Evolutionary conservation across 2,797 vertebrate species (phyloP).

Genomic region (Neosilurus hyrtlii): DNA sequence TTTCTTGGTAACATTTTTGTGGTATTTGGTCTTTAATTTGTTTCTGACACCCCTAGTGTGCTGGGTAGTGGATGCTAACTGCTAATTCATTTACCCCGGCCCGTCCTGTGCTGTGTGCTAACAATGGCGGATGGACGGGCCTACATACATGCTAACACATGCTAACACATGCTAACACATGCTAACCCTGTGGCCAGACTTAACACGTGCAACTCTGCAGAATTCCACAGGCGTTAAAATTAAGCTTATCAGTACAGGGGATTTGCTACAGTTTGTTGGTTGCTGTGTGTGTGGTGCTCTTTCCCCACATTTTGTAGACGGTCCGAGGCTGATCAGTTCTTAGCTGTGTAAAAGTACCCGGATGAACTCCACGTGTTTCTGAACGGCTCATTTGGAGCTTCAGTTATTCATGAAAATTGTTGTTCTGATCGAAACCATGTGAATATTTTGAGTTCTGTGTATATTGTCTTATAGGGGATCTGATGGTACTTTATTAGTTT

Average conservation of each 20-base stretch:
- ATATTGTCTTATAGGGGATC: no score
- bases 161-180: not conserved
- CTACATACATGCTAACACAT: slow-evolving; percentile 3
- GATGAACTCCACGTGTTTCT: slow-evolving; percentile 36
- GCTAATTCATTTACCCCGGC: slow-evolving; percentile 29
- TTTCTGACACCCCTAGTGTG: not conserved
- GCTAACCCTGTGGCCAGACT: no score
- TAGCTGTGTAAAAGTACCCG: slow-evolving; percentile 1
- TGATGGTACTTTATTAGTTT: not conserved
- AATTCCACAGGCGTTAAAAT: not conserved
- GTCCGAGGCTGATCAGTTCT: not conserved
- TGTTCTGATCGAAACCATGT: no score
- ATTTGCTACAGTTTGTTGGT: not conserved
- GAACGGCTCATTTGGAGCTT: not conserved
- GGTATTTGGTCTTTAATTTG: no score
- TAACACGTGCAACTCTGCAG: not conserved
- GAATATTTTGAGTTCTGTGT: not conserved
- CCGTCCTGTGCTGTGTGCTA: slow-evolving; percentile 26
- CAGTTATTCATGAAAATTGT: not conserved
- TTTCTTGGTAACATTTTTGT: no score
- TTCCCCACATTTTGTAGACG: no score
- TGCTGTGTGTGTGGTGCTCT: no score
- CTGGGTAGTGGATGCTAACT: not conserved
- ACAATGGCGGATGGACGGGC: slow-evolving; percentile 24
- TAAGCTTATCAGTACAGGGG: no score